phyloP scores from a whole-genome alignment of 2,797 vertebrate genomes.

The Chromobotia macracanthus region DNA sequence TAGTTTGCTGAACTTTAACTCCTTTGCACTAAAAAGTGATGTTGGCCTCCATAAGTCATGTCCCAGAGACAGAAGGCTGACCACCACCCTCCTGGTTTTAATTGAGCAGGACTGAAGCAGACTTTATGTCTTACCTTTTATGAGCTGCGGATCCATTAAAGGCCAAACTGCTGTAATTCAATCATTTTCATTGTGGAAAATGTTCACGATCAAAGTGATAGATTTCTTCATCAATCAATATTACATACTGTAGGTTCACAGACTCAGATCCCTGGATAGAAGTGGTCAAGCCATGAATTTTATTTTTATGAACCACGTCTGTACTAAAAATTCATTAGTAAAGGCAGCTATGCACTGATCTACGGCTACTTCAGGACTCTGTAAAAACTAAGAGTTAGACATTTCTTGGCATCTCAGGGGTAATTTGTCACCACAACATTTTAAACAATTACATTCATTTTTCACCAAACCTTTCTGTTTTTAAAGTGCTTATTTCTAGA shows the following conservation, averaged over 20 bases:
- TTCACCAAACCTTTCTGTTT: neutral
- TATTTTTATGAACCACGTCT: conserved; percentile 71
- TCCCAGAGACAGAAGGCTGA: conserved; percentile 59
- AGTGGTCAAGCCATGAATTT: conserved; percentile 69
- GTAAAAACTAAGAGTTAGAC: too few species aligned
- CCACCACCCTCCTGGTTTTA: conserved; percentile 74
- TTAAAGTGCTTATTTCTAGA: neutral
- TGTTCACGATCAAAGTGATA: conserved; percentile 76
- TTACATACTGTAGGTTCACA: conserved; percentile 54
- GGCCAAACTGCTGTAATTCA: conserved; percentile 68
- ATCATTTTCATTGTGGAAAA: conserved; percentile 78
- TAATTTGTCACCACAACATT: conserved; percentile 15
- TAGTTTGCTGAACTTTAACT: conserved; percentile 34
- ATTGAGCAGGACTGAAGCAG: conserved; percentile 75
- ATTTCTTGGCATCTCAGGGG: neutral
- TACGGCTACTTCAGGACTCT: conserved; percentile 56
- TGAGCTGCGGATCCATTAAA: conserved; percentile 68
- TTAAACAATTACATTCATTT: neutral
- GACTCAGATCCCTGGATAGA: conserved; percentile 56
- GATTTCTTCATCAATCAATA: conserved; percentile 75
- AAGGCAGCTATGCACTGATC: conserved; percentile 64
- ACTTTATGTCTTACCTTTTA: conserved; percentile 73
- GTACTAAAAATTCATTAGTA: conserved; percentile 74
- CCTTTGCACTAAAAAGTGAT: conserved; percentile 32
- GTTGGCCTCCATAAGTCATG: conserved; percentile 70